Evolutionary conservation across 2,888 invertebrate species (phyloP).

Genomic region (Cheilosia vulpina): DNA sequence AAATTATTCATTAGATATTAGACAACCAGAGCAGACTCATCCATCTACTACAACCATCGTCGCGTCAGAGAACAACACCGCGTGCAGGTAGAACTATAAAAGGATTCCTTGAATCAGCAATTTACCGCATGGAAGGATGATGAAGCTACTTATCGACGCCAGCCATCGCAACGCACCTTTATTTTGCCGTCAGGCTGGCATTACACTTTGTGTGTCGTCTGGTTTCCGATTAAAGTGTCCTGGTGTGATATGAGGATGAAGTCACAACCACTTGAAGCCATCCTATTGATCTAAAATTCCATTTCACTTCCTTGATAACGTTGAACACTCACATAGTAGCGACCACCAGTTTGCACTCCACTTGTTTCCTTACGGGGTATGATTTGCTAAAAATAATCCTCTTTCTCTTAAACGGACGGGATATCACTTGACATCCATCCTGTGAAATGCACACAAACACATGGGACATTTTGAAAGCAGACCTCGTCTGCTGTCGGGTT

Average conservation of each 20-base stretch:
- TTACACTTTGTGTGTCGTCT: neutral
- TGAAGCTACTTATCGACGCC: slow-evolving; percentile 43
- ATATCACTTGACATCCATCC: slow-evolving; percentile 25
- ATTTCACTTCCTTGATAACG: neutral
- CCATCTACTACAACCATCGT: slow-evolving; percentile 26
- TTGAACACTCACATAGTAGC: no score
- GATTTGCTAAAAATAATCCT: slow-evolving; percentile 20
- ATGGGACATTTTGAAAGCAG: slow-evolving; percentile 9
- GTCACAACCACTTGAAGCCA: slow-evolving; percentile 12
- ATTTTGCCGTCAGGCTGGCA: neutral
- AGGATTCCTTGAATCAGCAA: slow-evolving; percentile 32
- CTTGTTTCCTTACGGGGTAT: neutral
- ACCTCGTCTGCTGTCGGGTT: neutral
- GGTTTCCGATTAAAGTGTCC: slow-evolving; percentile 30
- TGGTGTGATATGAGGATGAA: neutral
- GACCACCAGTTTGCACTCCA: neutral
- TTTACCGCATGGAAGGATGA: slow-evolving; percentile 44
- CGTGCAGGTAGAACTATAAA: slow-evolving; percentile 9
- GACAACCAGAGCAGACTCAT: slow-evolving; percentile 45
- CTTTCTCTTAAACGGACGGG: neutral
- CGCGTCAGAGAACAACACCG: slow-evolving; percentile 38
- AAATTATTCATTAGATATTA: slow-evolving; percentile 71
- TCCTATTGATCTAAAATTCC: slow-evolving; percentile 1
- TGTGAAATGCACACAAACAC: neutral
- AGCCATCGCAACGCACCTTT: slow-evolving; percentile 28